Conservation (phyloP, 1,140 invertebrate species). For the Laupala kohalensis region DNA sequence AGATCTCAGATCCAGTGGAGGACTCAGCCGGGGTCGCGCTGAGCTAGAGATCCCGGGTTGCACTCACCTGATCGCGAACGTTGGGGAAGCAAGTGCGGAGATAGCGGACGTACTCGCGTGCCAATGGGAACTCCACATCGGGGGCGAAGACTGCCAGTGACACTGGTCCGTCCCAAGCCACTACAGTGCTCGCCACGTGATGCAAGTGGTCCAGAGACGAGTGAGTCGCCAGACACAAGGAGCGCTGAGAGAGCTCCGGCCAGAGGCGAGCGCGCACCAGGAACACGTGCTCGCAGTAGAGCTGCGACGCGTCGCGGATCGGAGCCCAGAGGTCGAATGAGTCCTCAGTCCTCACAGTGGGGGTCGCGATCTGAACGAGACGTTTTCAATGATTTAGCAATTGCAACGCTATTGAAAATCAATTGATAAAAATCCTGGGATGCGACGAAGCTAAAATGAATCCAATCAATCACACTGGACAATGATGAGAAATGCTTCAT, state of each 20-base stretch:
- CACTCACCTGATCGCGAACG: constrained; percentile 22
- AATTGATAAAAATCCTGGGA: too few species aligned
- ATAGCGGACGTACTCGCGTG: constrained; percentile 24
- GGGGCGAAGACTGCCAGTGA: constrained; percentile 34
- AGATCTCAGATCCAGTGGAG: too few species aligned
- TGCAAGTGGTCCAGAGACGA: constrained; percentile 25
- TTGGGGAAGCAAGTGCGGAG: constrained; percentile 27
- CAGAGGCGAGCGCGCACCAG: background rate
- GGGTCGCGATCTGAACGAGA: too few species aligned
- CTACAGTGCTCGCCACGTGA: constrained; percentile 25
- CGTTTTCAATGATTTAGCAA: too few species aligned
- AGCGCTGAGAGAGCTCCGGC: background rate
- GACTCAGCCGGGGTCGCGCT: too few species aligned
- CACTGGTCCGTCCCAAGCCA: constrained; percentile 31
- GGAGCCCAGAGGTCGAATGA: background rate
- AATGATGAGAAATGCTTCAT: too few species aligned
- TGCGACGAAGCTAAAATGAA: too few species aligned
- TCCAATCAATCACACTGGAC: too few species aligned
- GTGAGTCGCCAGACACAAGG: constrained; percentile 26
- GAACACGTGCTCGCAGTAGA: background rate
- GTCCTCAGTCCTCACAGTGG: too few species aligned
- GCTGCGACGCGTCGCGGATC: background rate
- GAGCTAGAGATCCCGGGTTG: too few species aligned
- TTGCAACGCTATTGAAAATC: too few species aligned
- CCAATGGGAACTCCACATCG: constrained; percentile 25